Evolutionary conservation across 1,140 invertebrate species (phyloP).

Genomic region (Diprion similis): DNA sequence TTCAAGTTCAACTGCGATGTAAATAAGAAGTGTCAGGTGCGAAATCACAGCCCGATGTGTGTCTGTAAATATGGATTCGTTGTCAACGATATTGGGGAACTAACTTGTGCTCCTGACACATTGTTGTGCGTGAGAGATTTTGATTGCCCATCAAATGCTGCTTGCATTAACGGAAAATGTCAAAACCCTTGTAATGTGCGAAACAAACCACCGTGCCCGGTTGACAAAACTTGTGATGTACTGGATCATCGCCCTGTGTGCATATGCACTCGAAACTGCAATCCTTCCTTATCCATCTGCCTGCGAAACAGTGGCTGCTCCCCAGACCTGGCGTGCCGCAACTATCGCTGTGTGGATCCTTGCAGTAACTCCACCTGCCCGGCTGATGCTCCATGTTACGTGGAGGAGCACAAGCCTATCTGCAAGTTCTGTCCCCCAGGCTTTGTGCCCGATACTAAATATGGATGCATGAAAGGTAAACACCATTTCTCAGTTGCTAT

Average conservation of each 20-base stretch:
- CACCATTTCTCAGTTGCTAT: constrained; percentile 35
- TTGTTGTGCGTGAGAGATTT: constrained; percentile 80
- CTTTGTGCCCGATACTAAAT: constrained; percentile 86
- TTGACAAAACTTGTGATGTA: constrained; percentile 84
- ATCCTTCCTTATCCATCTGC: constrained; percentile 85
- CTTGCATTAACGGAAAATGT: constrained; percentile 82
- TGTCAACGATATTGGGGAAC: constrained; percentile 82
- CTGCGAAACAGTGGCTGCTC: constrained; percentile 88
- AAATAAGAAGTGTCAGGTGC: constrained; percentile 88
- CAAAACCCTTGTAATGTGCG: constrained; percentile 80
- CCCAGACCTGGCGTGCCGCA: constrained; percentile 81
- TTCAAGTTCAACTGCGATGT: constrained; percentile 70
- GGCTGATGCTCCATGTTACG: constrained; percentile 83
- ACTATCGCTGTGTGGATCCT: constrained; percentile 89
- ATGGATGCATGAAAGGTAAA: constrained; percentile 96
- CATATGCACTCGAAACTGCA: constrained; percentile 86
- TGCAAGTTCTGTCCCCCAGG: constrained; percentile 94
- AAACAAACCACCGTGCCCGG: constrained; percentile 68
- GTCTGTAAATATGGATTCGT: constrained; percentile 89
- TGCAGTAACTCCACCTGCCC: constrained; percentile 82
- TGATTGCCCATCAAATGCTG: constrained; percentile 85
- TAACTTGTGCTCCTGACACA: constrained; percentile 81
- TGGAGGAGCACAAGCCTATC: constrained; percentile 90
- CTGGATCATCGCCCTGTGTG: constrained; percentile 85
- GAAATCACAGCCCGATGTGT: constrained; percentile 83